Conservation (phyloP, 2,888 invertebrate genomes). For the Dichetophora obliterata region DNA sequence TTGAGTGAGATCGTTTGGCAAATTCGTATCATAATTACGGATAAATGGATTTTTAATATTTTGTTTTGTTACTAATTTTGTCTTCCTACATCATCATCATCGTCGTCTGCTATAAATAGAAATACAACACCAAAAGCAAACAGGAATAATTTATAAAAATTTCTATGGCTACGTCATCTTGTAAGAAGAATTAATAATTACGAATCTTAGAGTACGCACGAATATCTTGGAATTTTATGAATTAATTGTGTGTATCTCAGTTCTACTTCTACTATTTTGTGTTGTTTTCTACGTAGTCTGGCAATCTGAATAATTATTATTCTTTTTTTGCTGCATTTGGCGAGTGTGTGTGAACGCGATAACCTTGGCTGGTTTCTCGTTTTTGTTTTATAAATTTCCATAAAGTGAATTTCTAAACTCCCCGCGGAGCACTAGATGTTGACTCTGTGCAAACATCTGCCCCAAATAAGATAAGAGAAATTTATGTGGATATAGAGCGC, state of each 20-base stretch:
- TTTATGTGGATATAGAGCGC: slow-evolving; percentile 6
- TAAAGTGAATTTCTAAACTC: slow-evolving; percentile 10
- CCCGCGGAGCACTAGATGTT: slow-evolving; percentile 12
- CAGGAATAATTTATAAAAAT: slow-evolving; percentile 39
- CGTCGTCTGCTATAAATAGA: slow-evolving; percentile 48
- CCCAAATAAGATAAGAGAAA: slow-evolving; percentile 34
- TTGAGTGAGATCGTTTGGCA: slow-evolving; percentile 23
- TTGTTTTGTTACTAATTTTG: slow-evolving; percentile 24
- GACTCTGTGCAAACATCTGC: slow-evolving; percentile 36
- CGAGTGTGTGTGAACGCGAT: slow-evolving; percentile 43
- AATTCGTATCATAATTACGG: not conserved
- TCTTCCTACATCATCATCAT: not conserved
- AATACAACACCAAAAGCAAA: slow-evolving; percentile 43
- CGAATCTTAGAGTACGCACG: slow-evolving; percentile 13
- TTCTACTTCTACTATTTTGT: slow-evolving; percentile 12
- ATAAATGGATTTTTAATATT: slow-evolving; percentile 5
- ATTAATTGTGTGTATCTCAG: slow-evolving; percentile 41
- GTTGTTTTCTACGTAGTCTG: not conserved
- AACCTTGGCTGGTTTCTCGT: slow-evolving; percentile 47
- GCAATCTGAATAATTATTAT: slow-evolving; percentile 27
- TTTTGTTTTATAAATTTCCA: slow-evolving; percentile 16
- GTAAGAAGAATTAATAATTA: slow-evolving; percentile 48
- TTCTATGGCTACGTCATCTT: slow-evolving; percentile 48
- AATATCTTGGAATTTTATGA: slow-evolving; percentile 39
- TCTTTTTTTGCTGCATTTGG: slow-evolving; percentile 36